A percentile compares a stretch with the other conserved stretches of the same genome.
These are phyloP conservation scores for Antheraea mylitta DNA, from an alignment of 1,140 invertebrate species.

Conservation along the genomic window DNA sequence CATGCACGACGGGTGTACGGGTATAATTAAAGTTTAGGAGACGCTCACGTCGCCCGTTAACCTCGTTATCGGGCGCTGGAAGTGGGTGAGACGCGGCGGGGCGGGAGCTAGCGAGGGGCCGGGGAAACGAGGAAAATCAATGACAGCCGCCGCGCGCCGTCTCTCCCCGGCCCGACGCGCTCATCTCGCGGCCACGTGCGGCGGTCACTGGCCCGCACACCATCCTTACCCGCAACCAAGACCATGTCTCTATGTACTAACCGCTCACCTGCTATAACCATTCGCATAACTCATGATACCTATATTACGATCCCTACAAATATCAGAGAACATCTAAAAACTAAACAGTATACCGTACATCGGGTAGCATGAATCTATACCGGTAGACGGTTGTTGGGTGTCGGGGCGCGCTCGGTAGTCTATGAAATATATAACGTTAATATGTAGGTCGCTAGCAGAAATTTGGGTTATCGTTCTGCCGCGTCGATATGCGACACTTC, in stretches of 20 bases:
- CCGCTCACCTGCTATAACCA: too few relatives aligned
- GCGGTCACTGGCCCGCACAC: conserved; percentile 67
- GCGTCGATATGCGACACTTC: conserved; percentile 73
- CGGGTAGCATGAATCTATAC: conserved; percentile 4
- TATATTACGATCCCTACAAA: background rate
- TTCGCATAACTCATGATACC: too few relatives aligned
- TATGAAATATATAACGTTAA: conserved; percentile 52
- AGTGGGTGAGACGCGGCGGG: conserved; percentile 73
- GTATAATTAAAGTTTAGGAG: conserved; percentile 79
- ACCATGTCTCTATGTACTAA: background rate
- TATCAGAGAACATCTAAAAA: too few relatives aligned
- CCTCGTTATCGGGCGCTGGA: conserved; percentile 77
- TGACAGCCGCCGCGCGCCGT: conserved; percentile 74
- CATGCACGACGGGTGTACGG: conserved; percentile 75
- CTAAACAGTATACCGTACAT: background rate
- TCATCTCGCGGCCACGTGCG: conserved; percentile 75
- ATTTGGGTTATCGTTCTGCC: conserved; percentile 75
- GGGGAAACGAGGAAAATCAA: conserved; percentile 73
- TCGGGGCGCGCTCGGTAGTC: conserved; percentile 37
- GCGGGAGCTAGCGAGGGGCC: conserved; percentile 42
- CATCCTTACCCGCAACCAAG: conserved; percentile 28
- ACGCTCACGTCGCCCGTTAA: conserved; percentile 78
- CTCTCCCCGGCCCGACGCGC: conserved; percentile 70
- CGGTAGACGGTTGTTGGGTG: conserved; percentile 19
- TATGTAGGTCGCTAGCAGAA: conserved; percentile 69